These are phyloP conservation scores for Neoniphon sammara DNA, from an alignment of 2,797 vertebrate species.

Conservation along the genomic window DNA sequence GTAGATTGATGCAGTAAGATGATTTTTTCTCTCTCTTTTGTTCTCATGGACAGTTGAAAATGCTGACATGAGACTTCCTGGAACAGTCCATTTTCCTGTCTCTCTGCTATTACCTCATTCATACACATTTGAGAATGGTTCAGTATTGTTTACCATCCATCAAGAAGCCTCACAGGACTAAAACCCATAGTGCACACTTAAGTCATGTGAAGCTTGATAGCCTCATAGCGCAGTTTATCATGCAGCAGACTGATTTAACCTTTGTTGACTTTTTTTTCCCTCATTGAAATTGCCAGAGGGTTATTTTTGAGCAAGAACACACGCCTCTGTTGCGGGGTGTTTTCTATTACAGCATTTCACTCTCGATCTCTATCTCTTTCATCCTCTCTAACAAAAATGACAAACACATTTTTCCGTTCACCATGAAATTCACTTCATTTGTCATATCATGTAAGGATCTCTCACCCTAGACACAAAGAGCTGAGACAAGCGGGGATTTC, in stretches of 20 bases:
- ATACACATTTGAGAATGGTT: constrained; percentile 47
- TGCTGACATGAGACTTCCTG: constrained; percentile 76
- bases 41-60: constrained; percentile 63
- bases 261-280: constrained; percentile 35
- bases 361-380: constrained; percentile 67
- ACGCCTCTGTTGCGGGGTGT: constrained; percentile 57
- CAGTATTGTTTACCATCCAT: constrained; percentile 74
- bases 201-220: constrained; percentile 54
- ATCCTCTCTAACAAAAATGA: constrained; percentile 71
- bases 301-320: constrained; percentile 58
- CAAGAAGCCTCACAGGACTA: constrained; percentile 56
- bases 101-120: constrained; percentile 74
- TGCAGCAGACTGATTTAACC: constrained; percentile 60
- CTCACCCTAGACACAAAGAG: constrained; percentile 43
- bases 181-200: constrained; percentile 57
- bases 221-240: constrained; percentile 56
- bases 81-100: constrained; percentile 69
- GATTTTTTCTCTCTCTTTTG: constrained; percentile 41
- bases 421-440: constrained; percentile 68
- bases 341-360: constrained; percentile 71
- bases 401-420: constrained; percentile 75
- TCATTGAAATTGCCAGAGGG: constrained; percentile 56
- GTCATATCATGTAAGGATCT: constrained; percentile 67
- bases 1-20: constrained; percentile 37
- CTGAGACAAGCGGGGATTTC: constrained; percentile 34